Conservation (phyloP, 2,113 vertebrate genomes). For the Accipiter virgatus region DNA sequence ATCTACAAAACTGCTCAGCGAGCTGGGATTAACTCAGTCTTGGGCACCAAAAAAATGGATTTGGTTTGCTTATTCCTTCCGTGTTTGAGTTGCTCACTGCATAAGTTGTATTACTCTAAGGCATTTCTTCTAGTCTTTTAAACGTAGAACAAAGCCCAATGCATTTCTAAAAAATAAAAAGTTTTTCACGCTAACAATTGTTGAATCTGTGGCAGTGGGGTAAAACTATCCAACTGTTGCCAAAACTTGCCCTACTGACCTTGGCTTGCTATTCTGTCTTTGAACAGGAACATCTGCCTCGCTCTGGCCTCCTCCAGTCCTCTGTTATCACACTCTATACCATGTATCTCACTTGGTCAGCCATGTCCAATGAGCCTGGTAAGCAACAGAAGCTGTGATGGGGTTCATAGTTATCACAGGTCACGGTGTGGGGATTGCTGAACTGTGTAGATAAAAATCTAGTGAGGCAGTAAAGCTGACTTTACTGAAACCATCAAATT, state of each 20-base stretch:
- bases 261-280: neutral
- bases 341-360: conserved; percentile 94
- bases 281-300: conserved; percentile 82
- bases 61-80: neutral
- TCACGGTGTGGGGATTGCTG: neutral
- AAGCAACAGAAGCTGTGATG: conserved; percentile 34
- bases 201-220: neutral
- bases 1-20: neutral
- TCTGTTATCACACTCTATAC: conserved; percentile 92
- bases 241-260: neutral
- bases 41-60: neutral
- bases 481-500: neutral
- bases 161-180: neutral
- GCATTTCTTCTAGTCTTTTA: neutral
- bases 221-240: neutral
- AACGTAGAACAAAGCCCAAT: neutral
- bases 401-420: neutral
- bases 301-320: conserved; percentile 92
- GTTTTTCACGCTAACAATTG: neutral
- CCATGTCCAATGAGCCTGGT: conserved; percentile 94
- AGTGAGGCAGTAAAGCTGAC: neutral
- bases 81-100: neutral
- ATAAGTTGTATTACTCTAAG: neutral
- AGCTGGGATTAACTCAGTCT: neutral
- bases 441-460: neutral